Percentiles rank a stretch among this genome's conserved stretches.
phyloP scores from a whole-genome alignment of 1,140 invertebrate species.

The Euwallacea similis region DNA sequence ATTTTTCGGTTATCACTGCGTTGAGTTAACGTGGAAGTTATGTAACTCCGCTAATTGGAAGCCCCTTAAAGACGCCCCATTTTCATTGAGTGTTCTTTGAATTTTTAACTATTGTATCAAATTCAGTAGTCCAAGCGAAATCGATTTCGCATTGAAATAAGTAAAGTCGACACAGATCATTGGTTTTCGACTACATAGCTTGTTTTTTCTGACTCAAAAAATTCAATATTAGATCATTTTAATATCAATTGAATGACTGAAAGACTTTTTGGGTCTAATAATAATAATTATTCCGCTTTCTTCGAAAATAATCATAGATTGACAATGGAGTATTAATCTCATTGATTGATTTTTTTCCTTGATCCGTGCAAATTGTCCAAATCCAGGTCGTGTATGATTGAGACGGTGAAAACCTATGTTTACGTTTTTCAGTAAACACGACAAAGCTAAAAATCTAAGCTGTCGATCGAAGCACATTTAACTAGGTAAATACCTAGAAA shows the following conservation, averaged over 20 bases:
- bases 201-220: not conserved
- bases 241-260: not conserved
- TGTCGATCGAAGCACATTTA: not conserved
- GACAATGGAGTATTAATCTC: not conserved
- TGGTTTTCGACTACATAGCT: not conserved
- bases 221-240: slow-evolving; percentile 8
- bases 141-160: too few relatives aligned
- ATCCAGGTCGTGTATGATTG: not conserved
- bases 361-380: slow-evolving; percentile 13
- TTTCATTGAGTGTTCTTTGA: too few relatives aligned
- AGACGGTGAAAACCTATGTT: slow-evolving; percentile 37
- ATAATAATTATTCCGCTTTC: not conserved
- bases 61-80: too few relatives aligned
- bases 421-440: slow-evolving; percentile 31
- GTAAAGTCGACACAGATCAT: not conserved
- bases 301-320: not conserved
- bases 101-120: too few relatives aligned
- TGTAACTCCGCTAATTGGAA: too few relatives aligned
- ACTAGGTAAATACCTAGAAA: not conserved
- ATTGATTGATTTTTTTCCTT: not conserved
- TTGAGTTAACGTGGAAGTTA: too few relatives aligned
- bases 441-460: not conserved
- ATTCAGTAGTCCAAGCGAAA: too few relatives aligned
- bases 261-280: not conserved
- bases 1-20: too few relatives aligned